Conservation (phyloP, 64 coral and sea anemone genomes). For the Acropora yongei region DNA sequence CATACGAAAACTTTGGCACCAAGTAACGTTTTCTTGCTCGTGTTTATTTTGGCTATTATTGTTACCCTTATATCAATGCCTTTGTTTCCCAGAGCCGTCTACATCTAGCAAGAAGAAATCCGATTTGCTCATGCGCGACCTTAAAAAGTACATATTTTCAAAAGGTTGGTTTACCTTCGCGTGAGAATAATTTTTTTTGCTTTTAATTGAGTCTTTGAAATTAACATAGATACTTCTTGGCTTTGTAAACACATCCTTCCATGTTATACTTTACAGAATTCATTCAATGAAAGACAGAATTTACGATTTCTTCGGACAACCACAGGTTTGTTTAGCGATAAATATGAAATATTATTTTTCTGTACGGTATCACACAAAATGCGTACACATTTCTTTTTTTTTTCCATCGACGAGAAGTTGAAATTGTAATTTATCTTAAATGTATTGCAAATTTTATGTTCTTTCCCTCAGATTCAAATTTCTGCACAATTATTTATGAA, state of each 20-base stretch:
- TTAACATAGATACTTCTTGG: background rate
- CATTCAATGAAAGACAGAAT: background rate
- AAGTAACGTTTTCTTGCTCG: background rate
- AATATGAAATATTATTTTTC: too few species aligned
- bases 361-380: too few species aligned
- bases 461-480: background rate
- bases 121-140: background rate
- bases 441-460: background rate
- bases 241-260: background rate
- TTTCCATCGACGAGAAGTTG: too few species aligned
- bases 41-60: background rate
- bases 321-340: background rate
- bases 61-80: background rate
- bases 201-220: background rate
- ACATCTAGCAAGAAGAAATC: background rate
- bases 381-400: too few species aligned
- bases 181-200: too few species aligned
- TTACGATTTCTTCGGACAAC: constrained; percentile 25
- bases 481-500: too few species aligned
- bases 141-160: background rate
- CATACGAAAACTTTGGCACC: constrained; percentile 13
- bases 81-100: constrained; percentile 14
- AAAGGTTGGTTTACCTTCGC: background rate
- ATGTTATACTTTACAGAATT: background rate
- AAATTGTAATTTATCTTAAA: too few species aligned